Evolutionary conservation across 2,888 invertebrate genomes (phyloP).

Genomic region (Sicus ferrugineus): DNA sequence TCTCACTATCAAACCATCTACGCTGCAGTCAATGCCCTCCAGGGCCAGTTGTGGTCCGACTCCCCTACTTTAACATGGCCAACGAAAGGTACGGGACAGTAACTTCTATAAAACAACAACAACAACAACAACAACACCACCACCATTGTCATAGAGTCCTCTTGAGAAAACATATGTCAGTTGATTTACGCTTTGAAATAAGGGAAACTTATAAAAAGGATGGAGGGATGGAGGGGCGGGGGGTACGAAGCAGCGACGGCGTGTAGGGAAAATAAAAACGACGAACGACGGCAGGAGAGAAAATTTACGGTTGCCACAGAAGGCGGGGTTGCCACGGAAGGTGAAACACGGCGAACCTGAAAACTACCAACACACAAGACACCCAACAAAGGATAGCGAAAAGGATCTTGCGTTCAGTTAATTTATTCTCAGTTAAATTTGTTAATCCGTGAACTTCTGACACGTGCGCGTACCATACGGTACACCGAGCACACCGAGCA

Average conservation of each 20-base stretch:
- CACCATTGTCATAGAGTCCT: slow-evolving; percentile 15
- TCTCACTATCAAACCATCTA: slow-evolving; percentile 11
- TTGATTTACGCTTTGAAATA: slow-evolving; percentile 26
- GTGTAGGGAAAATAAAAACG: neutral
- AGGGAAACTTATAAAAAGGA: slow-evolving; percentile 22
- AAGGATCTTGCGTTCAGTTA: slow-evolving; percentile 11
- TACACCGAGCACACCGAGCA: too few species aligned
- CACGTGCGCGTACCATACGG: slow-evolving; percentile 13
- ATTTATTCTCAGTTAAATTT: slow-evolving; percentile 14
- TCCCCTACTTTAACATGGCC: neutral
- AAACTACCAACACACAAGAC: neutral
- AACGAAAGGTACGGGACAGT: neutral
- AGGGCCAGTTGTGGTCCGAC: neutral
- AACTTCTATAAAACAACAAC: slow-evolving; percentile 7
- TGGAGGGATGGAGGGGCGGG: neutral
- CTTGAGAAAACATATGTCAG: slow-evolving; percentile 37
- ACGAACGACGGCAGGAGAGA: neutral
- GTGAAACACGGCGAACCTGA: neutral
- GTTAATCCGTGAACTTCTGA: slow-evolving; percentile 31
- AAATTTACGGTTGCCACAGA: slow-evolving; percentile 14
- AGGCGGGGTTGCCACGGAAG: neutral
- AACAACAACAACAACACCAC: slow-evolving; percentile 19
- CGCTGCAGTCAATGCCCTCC: neutral
- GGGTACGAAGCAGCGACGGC: neutral
- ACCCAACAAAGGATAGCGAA: neutral